These are phyloP conservation scores for Poeciliopsis turrubarensis DNA, from an alignment of 2,113 vertebrate species.

Conservation along the genomic window DNA sequence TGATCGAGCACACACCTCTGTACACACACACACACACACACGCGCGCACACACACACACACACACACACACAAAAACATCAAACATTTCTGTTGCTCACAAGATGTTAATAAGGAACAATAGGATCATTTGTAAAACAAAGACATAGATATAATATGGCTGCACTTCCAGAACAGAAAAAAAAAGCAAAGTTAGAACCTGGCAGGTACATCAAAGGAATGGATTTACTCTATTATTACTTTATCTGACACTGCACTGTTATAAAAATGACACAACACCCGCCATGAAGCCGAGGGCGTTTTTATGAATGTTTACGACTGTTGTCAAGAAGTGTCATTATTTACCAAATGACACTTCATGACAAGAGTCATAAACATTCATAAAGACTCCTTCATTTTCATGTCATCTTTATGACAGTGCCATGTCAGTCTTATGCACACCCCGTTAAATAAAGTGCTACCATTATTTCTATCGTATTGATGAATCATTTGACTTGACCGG, in stretches of 20 bases:
- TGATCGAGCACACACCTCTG: slow-evolving; percentile 27
- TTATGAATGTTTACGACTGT: too few relatives aligned
- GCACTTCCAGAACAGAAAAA: neutral
- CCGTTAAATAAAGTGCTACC: too few relatives aligned
- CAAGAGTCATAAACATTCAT: too few relatives aligned
- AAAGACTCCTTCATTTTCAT: too few relatives aligned
- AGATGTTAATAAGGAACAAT: slow-evolving; percentile 17
- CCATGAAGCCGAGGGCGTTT: too few relatives aligned
- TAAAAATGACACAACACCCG: too few relatives aligned
- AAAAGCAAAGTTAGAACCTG: neutral
- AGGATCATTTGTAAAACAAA: slow-evolving; percentile 14
- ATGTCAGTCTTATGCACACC: too few relatives aligned
- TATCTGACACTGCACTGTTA: too few relatives aligned
- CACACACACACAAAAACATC: slow-evolving; percentile 2
- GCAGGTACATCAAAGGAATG: neutral
- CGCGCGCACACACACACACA: slow-evolving; percentile 10
- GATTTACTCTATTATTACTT: neutral
- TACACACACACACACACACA: neutral
- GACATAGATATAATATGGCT: neutral
- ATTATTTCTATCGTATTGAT: neutral
- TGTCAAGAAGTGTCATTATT: too few relatives aligned
- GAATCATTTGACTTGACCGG: neutral
- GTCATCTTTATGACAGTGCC: too few relatives aligned
- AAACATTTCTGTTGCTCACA: slow-evolving; percentile 42
- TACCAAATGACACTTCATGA: too few relatives aligned